phyloP scores from a whole-genome alignment of 2,113 vertebrate species.

The Irena cyanogastra region DNA sequence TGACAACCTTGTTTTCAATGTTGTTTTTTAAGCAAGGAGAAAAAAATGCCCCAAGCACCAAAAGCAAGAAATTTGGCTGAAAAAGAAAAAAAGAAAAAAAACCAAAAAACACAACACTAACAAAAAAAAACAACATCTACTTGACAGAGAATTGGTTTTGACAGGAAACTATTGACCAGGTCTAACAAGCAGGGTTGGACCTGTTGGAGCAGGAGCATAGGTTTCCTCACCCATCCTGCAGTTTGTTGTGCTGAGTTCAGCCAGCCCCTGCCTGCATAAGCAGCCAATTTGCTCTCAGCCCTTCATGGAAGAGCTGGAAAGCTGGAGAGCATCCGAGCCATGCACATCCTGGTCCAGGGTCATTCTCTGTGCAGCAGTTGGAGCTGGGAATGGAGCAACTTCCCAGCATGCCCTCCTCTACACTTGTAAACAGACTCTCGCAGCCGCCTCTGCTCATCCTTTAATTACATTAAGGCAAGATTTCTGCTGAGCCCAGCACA shows the following conservation, averaged over 20 bases:
- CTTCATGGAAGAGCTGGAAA: neutral
- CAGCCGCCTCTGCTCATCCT: neutral
- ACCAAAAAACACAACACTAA: neutral
- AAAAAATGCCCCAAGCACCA: neutral
- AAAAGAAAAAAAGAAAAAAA: neutral
- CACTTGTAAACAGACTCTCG: neutral
- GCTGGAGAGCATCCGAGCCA: neutral
- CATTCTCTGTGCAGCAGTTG: neutral
- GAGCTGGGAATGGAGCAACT: neutral
- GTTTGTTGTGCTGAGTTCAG: neutral
- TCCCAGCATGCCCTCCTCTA: conserved; percentile 1
- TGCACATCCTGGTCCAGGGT: neutral
- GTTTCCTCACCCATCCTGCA: neutral
- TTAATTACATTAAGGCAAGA: conserved; percentile 31
- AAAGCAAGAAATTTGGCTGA: conserved; percentile 18
- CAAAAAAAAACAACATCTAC: neutral
- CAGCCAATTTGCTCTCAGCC: conserved; percentile 9
- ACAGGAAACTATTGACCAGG: conserved; percentile 48
- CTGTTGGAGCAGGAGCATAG: neutral
- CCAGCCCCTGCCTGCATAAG: neutral
- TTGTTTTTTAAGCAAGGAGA: neutral
- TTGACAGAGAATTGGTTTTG: conserved; percentile 35
- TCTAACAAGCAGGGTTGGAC: conserved; percentile 18
- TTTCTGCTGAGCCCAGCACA: conserved; percentile 30
- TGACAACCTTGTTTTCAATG: neutral